Evolutionary conservation across 1,140 invertebrate species (phyloP).

Genomic region (Drosophila ananassae): DNA sequence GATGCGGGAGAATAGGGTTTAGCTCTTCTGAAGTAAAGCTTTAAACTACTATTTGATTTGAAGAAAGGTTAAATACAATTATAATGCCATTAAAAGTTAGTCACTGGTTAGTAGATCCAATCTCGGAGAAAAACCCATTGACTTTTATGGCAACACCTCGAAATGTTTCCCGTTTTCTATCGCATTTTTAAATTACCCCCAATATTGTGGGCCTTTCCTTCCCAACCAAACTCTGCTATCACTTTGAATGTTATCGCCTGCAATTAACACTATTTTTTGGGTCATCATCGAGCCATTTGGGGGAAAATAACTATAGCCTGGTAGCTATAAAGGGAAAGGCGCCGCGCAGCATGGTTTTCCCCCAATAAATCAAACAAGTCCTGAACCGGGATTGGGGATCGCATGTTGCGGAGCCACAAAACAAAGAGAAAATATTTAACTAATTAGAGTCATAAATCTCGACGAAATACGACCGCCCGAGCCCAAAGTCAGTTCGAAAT

Average conservation of each 20-base stretch:
- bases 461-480: conserved; percentile 43
- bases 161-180: conserved; percentile 24
- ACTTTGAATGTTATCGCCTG: conserved; percentile 42
- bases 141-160: conserved; percentile 30
- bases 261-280: conserved; percentile 45
- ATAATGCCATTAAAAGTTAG: neutral
- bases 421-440: conserved; percentile 54
- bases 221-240: neutral
- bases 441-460: conserved; percentile 75
- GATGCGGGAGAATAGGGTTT: neutral
- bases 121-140: conserved; percentile 19
- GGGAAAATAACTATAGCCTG: conserved; percentile 13
- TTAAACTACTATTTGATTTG: neutral
- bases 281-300: conserved; percentile 22
- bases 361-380: conserved; percentile 57
- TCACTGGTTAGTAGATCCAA: neutral
- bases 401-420: conserved; percentile 60
- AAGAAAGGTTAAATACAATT: neutral
- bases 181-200: conserved; percentile 22
- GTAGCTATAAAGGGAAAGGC: conserved; percentile 22
- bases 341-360: conserved; percentile 29
- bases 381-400: conserved; percentile 37
- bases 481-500: conserved; percentile 34
- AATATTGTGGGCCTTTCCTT: neutral
- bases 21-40: neutral